A percentile compares a stretch with the other conserved stretches of the same genome.
Evolutionary conservation across 2,113 vertebrate genomes (phyloP).

Genomic region (Microcebus jonahi): DNA sequence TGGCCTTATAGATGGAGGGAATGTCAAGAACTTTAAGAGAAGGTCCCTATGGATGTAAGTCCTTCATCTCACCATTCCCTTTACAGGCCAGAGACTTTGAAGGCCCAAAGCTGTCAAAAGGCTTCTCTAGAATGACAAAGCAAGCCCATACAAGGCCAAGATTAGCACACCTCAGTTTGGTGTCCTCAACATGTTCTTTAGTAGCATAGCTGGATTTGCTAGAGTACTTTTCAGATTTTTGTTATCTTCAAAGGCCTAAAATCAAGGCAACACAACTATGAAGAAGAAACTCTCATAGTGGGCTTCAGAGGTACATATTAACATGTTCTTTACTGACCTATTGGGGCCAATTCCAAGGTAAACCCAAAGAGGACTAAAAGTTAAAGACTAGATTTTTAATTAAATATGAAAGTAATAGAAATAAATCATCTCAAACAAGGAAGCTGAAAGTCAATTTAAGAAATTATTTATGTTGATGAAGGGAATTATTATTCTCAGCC

Average conservation of each 20-base stretch:
- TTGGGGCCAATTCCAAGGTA: neutral
- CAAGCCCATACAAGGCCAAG: neutral
- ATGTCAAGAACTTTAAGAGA: neutral
- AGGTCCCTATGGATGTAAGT: neutral
- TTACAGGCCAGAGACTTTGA: neutral
- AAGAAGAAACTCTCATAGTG: neutral
- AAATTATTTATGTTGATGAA: neutral
- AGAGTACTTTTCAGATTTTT: neutral
- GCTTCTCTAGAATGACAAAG: neutral
- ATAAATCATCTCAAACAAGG: neutral
- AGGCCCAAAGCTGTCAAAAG: neutral
- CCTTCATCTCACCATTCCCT: neutral
- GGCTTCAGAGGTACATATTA: neutral
- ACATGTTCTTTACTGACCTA: neutral
- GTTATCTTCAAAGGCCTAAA: neutral
- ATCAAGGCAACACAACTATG: neutral
- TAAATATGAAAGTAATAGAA: neutral
- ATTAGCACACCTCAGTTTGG: neutral
- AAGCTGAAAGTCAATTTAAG: neutral
- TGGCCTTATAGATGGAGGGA: neutral
- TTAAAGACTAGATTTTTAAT: neutral
- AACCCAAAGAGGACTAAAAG: neutral
- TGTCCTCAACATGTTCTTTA: neutral
- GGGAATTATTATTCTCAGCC: neutral
- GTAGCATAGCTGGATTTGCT: neutral